Evolutionary conservation across 2,888 invertebrate species (phyloP), one percentile per base, ranked within the genome.

Genomic region (Papilio elwesi): DNA sequence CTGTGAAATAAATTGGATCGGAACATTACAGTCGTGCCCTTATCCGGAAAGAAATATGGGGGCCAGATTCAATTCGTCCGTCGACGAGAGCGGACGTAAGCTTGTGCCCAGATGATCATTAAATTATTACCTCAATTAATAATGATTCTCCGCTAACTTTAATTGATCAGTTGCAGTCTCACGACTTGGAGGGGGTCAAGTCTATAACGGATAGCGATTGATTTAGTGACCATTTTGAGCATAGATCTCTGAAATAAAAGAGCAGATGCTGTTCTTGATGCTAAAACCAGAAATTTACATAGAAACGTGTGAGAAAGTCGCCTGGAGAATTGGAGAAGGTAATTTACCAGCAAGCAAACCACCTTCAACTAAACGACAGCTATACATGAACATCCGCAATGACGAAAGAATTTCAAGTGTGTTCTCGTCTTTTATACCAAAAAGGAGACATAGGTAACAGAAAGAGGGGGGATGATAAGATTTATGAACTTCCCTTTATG

Each of bases 31-130:
- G 76, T 78, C 76, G 73, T 77, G 71, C 74, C 87, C 86, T 82
- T 86, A 83, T 83, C 80, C 55, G 82, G 85, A 76, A 79, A 82
- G 82, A 86, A 82, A 82, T 82, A 86, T 85, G 79, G 80, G 81
- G 74, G 76, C 71, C 81, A 83, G 82, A 78, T 73, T 67, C 73
- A 63, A 75, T 75, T 67, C 65, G 78, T 78, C 76, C 78, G 75
- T 77, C 70, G 79, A 53, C 63, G 74, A 74, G 79, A 75, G 78
- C 77, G 82, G 84, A 84, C 83, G 82, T 76, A 79, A 77, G 65
- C 78, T 70, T 74, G 74, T 52, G 74, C 66, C 75, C 68, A 72
- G 76, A 70, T 68, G 76, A 77, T 75, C 74, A 75, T 76, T 74
- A 74, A 83, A 76, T 81, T 81, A 85, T 82, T 78, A 77, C 74